These are phyloP conservation scores for Andrena cerasifolii DNA, from an alignment of 1,140 invertebrate genomes.

Conservation along the genomic window DNA sequence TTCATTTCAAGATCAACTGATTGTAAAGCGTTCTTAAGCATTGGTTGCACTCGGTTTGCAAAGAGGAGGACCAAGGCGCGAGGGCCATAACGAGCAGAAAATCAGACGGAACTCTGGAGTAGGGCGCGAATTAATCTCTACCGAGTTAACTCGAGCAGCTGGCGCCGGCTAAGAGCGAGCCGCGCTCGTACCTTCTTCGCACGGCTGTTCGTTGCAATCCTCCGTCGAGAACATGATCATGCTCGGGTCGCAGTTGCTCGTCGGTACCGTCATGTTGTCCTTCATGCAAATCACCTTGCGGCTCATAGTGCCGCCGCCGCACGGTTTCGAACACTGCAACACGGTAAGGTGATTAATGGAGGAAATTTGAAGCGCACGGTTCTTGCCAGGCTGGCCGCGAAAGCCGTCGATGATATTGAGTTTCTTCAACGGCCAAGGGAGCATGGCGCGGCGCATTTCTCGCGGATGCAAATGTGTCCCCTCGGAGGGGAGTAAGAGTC, in stretches of 20 bases:
- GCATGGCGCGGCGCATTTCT: constrained; percentile 1
- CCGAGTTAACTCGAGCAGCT: not conserved
- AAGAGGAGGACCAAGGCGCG: too few relatives aligned
- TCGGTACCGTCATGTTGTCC: constrained; percentile 85
- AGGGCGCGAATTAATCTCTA: not conserved
- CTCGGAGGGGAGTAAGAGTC: too few relatives aligned
- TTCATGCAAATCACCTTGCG: constrained; percentile 91
- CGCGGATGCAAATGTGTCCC: constrained; percentile 13
- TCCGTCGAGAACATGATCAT: constrained; percentile 86
- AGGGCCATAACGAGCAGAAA: too few relatives aligned
- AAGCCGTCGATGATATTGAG: constrained; percentile 33
- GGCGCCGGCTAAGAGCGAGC: not conserved
- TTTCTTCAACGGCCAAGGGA: constrained; percentile 30
- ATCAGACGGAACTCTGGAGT: too few relatives aligned
- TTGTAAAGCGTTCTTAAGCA: too few relatives aligned
- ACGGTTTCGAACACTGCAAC: constrained; percentile 89
- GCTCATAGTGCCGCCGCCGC: constrained; percentile 89
- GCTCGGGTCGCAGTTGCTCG: constrained; percentile 85
- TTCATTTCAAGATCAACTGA: not conserved
- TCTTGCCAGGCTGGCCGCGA: constrained; percentile 15
- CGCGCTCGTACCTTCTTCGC: constrained; percentile 84
- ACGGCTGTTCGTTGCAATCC: constrained; percentile 89
- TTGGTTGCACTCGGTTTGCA: too few relatives aligned
- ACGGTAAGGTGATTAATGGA: constrained; percentile 58
- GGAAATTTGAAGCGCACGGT: constrained; percentile 41